Evolutionary conservation across 2,113 vertebrate species (phyloP), one percentile per base, ranked within the genome.

Genomic region (Saimiri boliviensis): DNA sequence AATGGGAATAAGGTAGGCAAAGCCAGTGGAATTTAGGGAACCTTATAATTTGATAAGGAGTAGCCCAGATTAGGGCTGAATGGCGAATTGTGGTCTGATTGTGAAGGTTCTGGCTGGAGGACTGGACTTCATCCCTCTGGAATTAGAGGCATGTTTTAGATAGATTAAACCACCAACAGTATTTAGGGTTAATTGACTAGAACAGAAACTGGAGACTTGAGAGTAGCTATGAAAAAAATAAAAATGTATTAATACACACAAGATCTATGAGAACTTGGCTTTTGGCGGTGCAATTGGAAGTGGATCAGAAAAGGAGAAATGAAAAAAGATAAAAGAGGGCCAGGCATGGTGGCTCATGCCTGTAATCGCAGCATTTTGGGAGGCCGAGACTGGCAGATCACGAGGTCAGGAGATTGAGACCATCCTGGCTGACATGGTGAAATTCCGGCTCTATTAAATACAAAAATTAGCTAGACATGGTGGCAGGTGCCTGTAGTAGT

Each of bases 181-280:
- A 88, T 77, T 87, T 87, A 52, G 19, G 12, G 27, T 66, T 66
- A 76, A 92, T 37, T 63, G 74, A 93, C 47, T 49, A 54, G 23
- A 71, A 52, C 14, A 86, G 47, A 95, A 6, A 21, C 21, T 66
- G 6, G 12, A 92, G 60, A 30, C 63, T 96, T 63, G 19, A 87
- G 32, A 89, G 10, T 49, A 66, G 56, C 81, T n/a, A 82, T 6
- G 27, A 92, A 37, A 89, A 93, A 96, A 94, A 58, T 91, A 8
- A 94, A 94, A 96, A 80, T 84, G 54, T 8, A 42, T 87, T 87
- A 93, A 83, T n/a, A 68, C 12, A 40, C 54, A 42, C 13, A 47
- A 68, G 25, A n/a, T 63, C 49, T 87, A 25, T 85, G 23, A 71
- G 42, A 89, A 87, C 45, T 86, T 94, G 42, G 93, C 35, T 85